Percentiles rank a stretch among this genome's conserved stretches.
phyloP scores from a whole-genome alignment of 2,797 vertebrate genomes.

The Emys orbicularis region DNA sequence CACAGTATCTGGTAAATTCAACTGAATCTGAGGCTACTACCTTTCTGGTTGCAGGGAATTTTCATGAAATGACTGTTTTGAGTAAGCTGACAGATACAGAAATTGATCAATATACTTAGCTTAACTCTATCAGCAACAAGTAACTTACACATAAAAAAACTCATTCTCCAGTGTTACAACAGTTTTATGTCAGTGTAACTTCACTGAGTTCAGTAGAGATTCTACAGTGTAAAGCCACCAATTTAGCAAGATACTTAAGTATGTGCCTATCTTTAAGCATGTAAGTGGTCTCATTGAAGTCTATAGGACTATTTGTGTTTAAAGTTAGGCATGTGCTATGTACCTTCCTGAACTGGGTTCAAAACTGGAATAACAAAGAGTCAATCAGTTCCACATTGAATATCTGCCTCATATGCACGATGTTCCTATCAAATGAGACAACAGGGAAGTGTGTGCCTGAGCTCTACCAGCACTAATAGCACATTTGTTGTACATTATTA shows the following conservation, averaged over 20 bases:
- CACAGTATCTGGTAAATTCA: background rate
- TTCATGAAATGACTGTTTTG: background rate
- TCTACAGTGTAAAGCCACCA: rapidly evolving
- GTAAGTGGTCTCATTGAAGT: background rate
- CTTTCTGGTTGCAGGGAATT: background rate
- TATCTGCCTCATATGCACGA: background rate
- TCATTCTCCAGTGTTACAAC: background rate
- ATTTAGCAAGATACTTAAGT: background rate
- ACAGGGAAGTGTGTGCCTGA: background rate
- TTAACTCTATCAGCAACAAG: background rate
- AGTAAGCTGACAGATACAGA: background rate
- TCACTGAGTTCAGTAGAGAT: background rate
- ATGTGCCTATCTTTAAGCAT: background rate
- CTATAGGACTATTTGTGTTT: background rate
- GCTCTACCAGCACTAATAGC: background rate
- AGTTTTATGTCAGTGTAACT: background rate
- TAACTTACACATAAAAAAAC: background rate
- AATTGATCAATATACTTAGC: background rate
- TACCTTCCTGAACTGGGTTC: background rate
- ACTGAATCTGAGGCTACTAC: background rate
- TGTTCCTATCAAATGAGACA: background rate
- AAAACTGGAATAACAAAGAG: background rate
- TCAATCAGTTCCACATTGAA: background rate
- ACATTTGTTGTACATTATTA: background rate
- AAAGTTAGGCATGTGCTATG: background rate